phyloP scores from a whole-genome alignment of 2,888 invertebrate genomes.

The Pomacea canaliculata region DNA sequence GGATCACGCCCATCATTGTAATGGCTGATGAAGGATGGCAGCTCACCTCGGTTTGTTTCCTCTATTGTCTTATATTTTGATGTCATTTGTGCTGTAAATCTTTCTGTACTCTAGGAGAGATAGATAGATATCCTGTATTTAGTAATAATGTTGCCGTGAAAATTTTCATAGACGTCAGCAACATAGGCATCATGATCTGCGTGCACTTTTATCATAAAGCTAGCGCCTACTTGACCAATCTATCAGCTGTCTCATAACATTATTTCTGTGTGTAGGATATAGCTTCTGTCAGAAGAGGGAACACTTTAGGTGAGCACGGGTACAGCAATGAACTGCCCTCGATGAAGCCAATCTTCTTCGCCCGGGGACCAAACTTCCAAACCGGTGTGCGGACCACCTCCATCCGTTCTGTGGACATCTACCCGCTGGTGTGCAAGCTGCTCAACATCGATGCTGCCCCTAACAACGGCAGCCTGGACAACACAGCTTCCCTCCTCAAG shows the following conservation, averaged over 20 bases:
- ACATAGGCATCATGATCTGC: no score
- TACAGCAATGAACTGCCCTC: slow-evolving; percentile 73
- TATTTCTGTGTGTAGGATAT: background rate
- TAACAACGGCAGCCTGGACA: slow-evolving; percentile 62
- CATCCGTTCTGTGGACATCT: slow-evolving; percentile 78
- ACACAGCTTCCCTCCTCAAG: background rate
- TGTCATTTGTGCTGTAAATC: no score
- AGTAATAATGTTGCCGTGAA: no score
- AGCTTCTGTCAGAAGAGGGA: background rate
- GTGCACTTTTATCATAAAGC: no score
- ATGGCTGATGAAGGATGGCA: slow-evolving; percentile 77
- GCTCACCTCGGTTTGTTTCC: slow-evolving; percentile 42
- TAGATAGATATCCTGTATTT: no score
- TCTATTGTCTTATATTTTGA: no score
- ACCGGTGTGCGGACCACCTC: slow-evolving; percentile 69
- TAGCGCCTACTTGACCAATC: no score
- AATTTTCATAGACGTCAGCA: no score
- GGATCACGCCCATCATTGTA: slow-evolving; percentile 77
- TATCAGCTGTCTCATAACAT: no score
- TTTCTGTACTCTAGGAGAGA: no score
- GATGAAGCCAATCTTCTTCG: slow-evolving; percentile 67
- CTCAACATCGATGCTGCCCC: slow-evolving; percentile 73
- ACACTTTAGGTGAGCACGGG: slow-evolving; percentile 73
- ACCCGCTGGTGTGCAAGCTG: slow-evolving; percentile 76
- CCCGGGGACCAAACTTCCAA: slow-evolving; percentile 74